A percentile compares a stretch with the other conserved stretches of the same genome.
phyloP scores from a whole-genome alignment of 2,888 invertebrate species.

The Adela reaumurella region DNA sequence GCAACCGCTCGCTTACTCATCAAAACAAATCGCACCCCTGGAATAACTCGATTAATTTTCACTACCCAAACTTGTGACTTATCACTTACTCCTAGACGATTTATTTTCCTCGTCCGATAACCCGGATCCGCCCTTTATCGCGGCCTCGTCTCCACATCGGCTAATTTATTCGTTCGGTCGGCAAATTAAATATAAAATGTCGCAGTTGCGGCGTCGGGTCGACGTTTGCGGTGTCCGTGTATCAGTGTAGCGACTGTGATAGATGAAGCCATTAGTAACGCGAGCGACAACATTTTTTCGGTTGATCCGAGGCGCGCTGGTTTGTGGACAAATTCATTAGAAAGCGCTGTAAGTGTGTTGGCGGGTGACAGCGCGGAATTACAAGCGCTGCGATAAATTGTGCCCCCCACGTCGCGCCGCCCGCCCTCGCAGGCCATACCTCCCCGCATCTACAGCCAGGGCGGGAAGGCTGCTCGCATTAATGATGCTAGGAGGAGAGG shows the following conservation, averaged over 20 bases:
- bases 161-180: constrained; percentile 50
- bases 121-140: constrained; percentile 31
- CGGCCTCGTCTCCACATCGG: constrained; percentile 37
- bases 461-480: constrained; percentile 6
- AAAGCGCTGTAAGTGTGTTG: constrained; percentile 52
- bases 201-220: constrained; percentile 20
- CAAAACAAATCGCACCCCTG: not conserved
- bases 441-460: constrained; percentile 18
- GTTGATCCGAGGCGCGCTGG: constrained; percentile 49
- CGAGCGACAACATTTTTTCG: constrained; percentile 52
- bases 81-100: not conserved
- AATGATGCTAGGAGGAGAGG: too few relatives aligned
- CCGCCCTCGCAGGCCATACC: constrained; percentile 27
- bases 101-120: constrained; percentile 23
- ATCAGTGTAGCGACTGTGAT: constrained; percentile 57
- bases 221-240: constrained; percentile 24
- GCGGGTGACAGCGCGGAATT: constrained; percentile 44
- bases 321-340: constrained; percentile 57
- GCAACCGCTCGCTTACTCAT: not conserved
- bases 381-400: constrained; percentile 54
- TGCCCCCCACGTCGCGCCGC: too few relatives aligned
- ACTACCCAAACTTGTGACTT: not conserved
- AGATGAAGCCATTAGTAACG: constrained; percentile 57
- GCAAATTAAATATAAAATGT: constrained; percentile 57
- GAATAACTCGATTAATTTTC: not conserved